Percentiles rank a stretch among this genome's conserved stretches.
Evolutionary conservation across 2,888 invertebrate species (phyloP).

Genomic region (Micropterix aruncella): DNA sequence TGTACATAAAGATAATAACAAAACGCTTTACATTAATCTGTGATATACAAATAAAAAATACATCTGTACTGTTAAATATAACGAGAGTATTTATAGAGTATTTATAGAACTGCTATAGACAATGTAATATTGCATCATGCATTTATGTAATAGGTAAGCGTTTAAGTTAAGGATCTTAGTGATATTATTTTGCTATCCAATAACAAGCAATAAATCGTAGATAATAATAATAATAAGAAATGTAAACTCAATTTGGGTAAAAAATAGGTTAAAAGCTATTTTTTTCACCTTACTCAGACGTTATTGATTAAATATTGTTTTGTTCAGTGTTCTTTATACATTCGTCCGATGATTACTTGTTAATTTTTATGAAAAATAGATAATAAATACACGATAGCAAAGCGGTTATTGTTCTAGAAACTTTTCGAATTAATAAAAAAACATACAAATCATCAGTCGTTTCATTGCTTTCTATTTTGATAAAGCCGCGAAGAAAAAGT

Average conservation of each 20-base stretch:
- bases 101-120: slow-evolving; percentile 1
- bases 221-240: background rate
- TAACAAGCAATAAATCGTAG: background rate
- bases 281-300: background rate
- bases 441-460: background rate
- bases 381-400: background rate
- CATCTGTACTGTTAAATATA: background rate
- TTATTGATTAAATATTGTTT: background rate
- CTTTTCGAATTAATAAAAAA: background rate
- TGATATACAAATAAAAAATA: background rate
- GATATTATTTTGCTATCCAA: background rate
- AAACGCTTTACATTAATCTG: background rate
- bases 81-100: background rate
- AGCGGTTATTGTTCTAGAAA: background rate
- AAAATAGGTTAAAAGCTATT: background rate
- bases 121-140: slow-evolving; percentile 3
- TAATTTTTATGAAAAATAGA: background rate
- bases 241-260: background rate
- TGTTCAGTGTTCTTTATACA: background rate
- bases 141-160: slow-evolving; percentile 1
- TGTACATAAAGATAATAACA: background rate
- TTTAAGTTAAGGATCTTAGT: background rate
- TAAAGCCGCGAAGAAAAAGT: too few species aligned
- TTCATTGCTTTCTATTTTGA: background rate
- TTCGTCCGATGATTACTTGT: background rate